Evolutionary conservation across 2,888 invertebrate genomes (phyloP).

Genomic region (Pilophorus perplexus): DNA sequence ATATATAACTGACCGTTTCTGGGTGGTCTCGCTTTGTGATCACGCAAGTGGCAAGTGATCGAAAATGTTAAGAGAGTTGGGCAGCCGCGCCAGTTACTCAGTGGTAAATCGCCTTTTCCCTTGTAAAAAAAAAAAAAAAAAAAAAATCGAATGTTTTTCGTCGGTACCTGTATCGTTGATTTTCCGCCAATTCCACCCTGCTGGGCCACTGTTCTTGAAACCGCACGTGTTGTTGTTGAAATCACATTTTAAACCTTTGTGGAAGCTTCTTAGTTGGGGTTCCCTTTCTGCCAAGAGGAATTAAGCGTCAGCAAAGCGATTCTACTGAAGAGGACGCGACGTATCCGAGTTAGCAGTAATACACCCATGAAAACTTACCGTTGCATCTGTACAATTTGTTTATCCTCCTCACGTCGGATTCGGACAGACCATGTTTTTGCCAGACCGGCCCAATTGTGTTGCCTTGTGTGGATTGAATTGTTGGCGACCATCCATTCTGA

Average conservation of each 20-base stretch:
- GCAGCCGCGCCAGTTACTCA: no score
- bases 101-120: no score
- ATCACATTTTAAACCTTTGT: constrained; percentile 49
- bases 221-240: constrained; percentile 50
- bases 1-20: no score
- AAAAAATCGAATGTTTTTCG: no score
- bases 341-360: no score
- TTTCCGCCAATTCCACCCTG: constrained; percentile 49
- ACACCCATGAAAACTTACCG: constrained; percentile 12
- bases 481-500: constrained; percentile 50
- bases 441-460: constrained; percentile 51
- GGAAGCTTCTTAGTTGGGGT: constrained; percentile 48
- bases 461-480: constrained; percentile 48
- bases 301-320: no score
- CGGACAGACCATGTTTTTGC: constrained; percentile 50
- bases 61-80: no score
- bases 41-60: no score
- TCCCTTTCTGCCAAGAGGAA: constrained; percentile 46
- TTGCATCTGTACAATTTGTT: constrained; percentile 49
- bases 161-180: constrained; percentile 47
- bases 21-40: no score
- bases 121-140: no score
- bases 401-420: constrained; percentile 49
- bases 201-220: constrained; percentile 49
- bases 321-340: no score